phyloP scores from a whole-genome alignment of 2,888 invertebrate species.

The Eucera pruinosa region DNA sequence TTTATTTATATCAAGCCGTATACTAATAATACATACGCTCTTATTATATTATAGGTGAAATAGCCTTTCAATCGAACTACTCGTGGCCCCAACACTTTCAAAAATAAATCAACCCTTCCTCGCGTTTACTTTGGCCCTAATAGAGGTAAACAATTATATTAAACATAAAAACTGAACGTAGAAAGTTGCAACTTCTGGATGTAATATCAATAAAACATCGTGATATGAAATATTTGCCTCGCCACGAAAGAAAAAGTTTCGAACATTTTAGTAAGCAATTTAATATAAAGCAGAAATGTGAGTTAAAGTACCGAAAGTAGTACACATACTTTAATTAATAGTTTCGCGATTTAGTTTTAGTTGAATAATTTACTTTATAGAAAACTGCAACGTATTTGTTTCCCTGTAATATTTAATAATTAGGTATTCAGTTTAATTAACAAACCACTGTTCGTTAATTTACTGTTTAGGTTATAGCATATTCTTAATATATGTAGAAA shows the following conservation, averaged over 20 bases:
- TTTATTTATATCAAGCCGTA: constrained; percentile 15
- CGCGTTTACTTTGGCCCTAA: too few relatives aligned
- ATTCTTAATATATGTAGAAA: too few relatives aligned
- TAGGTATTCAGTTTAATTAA: too few relatives aligned
- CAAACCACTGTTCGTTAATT: too few relatives aligned
- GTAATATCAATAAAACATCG: not conserved
- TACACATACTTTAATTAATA: too few relatives aligned
- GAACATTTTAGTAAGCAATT: not conserved
- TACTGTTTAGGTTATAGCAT: too few relatives aligned
- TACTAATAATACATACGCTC: constrained; percentile 16
- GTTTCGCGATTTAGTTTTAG: too few relatives aligned
- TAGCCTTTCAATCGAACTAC: not conserved
- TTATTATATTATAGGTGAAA: not conserved
- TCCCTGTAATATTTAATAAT: not conserved
- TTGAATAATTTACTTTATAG: too few relatives aligned
- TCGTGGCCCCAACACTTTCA: constrained; percentile 2
- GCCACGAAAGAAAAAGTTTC: not conserved
- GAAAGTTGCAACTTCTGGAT: not conserved
- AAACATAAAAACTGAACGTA: not conserved
- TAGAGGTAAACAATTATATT: too few relatives aligned
- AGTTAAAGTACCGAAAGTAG: not conserved
- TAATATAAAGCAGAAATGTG: not conserved
- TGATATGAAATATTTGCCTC: not conserved
- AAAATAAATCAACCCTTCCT: not conserved
- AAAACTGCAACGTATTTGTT: too few relatives aligned